Evolutionary conservation across 2,113 vertebrate species (phyloP).

Genomic region (Phyllostomus discolor): DNA sequence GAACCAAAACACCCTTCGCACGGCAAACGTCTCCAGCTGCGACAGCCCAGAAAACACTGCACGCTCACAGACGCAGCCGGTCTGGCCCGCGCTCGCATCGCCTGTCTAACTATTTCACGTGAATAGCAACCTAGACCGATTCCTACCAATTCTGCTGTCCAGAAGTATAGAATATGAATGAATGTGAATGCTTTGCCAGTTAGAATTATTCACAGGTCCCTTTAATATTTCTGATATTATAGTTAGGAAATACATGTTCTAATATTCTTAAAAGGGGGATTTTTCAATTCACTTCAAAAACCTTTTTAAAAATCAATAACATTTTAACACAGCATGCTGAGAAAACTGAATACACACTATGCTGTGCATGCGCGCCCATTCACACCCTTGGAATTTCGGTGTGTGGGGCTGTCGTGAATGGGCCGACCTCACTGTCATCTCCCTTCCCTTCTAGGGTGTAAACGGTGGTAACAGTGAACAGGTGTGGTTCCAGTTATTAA

Average conservation of each 20-base stretch:
- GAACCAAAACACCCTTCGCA: background rate
- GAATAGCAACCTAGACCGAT: background rate
- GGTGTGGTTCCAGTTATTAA: conserved; percentile 11
- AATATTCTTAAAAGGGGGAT: conserved; percentile 13
- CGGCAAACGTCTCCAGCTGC: background rate
- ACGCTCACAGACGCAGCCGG: background rate
- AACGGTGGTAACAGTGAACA: background rate
- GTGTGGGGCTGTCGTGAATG: background rate
- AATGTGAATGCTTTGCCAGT: conserved; percentile 4
- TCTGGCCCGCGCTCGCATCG: background rate
- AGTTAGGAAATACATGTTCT: background rate
- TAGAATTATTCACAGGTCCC: background rate
- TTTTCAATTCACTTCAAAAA: conserved; percentile 34
- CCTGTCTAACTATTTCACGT: background rate
- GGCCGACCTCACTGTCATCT: background rate
- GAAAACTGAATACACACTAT: background rate
- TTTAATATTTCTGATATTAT: conserved; percentile 20
- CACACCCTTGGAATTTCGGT: background rate
- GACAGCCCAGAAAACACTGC: background rate
- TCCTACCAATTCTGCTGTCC: background rate
- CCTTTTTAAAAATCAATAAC: conserved; percentile 50
- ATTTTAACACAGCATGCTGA: conserved; percentile 46
- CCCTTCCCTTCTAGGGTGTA: background rate
- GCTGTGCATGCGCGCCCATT: background rate
- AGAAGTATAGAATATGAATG: background rate